A percentile compares a stretch with the other conserved stretches of the same genome.
phyloP scores from a whole-genome alignment of 2,888 invertebrate genomes.

The Colostygia pectinataria region DNA sequence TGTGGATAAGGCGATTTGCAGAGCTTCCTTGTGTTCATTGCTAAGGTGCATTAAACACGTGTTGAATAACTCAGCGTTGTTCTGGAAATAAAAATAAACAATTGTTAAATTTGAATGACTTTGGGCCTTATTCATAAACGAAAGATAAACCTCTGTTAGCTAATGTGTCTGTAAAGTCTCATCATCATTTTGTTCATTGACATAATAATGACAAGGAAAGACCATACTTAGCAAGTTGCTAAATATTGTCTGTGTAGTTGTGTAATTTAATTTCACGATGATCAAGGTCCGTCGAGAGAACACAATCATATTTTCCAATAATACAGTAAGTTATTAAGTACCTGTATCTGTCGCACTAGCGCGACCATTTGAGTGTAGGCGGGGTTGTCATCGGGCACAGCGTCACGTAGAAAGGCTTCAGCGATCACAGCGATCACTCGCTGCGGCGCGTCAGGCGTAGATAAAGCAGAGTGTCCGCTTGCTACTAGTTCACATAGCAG shows the following conservation, averaged over 20 bases:
- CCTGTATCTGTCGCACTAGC: slow-evolving; percentile 94
- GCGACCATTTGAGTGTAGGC: slow-evolving; percentile 91
- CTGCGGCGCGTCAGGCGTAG: slow-evolving; percentile 94
- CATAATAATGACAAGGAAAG: too few species aligned
- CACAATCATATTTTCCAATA: too few species aligned
- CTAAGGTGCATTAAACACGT: slow-evolving; percentile 90
- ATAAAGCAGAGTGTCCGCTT: slow-evolving; percentile 92
- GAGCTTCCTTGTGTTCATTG: slow-evolving; percentile 91
- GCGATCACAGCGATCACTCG: slow-evolving; percentile 94
- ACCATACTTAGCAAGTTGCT: too few species aligned
- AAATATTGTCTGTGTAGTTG: too few species aligned
- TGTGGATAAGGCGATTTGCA: slow-evolving; percentile 87
- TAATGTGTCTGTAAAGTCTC: too few species aligned
- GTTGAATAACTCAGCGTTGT: slow-evolving; percentile 90
- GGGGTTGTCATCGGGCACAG: slow-evolving; percentile 88
- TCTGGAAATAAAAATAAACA: slow-evolving; percentile 73
- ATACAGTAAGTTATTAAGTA: slow-evolving; percentile 50
- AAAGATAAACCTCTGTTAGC: too few species aligned
- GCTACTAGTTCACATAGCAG: slow-evolving; percentile 98
- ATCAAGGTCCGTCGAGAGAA: too few species aligned
- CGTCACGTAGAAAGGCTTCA: slow-evolving; percentile 93
- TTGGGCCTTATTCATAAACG: too few species aligned
- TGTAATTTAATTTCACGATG: too few species aligned
- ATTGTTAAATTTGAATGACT: too few species aligned
- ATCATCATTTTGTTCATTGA: too few species aligned